Evolutionary conservation across 2,888 invertebrate species (phyloP), one percentile per base, ranked within the genome.

Genomic region (Nemapogon koenigi): DNA sequence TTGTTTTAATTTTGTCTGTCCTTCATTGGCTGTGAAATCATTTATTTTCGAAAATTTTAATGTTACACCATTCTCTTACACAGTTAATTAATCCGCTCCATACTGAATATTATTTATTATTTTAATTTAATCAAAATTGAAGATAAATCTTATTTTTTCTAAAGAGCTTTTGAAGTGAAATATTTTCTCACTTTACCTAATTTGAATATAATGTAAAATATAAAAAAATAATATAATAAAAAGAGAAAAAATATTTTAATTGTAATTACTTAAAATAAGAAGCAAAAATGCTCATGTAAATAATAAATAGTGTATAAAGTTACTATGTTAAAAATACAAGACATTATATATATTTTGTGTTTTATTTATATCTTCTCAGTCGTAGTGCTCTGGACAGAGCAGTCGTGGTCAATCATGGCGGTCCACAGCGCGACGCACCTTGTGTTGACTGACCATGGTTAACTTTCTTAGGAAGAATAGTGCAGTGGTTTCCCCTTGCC

Each of bases 241-340:
- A 69, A 72, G 64, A 73, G 70, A 65, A 30, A n/a, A 22, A 59
- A 55, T 73, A 73, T 75, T 76, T 75, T 73, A 72, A 67, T 60
- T 66, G 69, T 73, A 69, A 68, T 65, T 65, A 59, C 66, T 73
- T 71, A 73, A 64, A 13, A 27, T 13, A 27, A 62, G 66, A 72
- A 73, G 73, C 68, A 55, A 67, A 61, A 71, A 73, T 75, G 76
- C 76, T 76, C 75, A 72, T 78, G 76, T 76, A 78, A 66, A 78
- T 76, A 75, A 15, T 16, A 69, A 60, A 64, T 73, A 72, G 70
- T 71, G 67, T 73, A 75, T 70, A 68, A 72, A 69, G 63, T 61
- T 69, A 67, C 66, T 71, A 69, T 68, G 69, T 69, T 75, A 76
- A 70, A 68, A 75, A 75, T 75, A 76, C 72, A 69, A 59, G 55